A percentile compares a stretch with the other conserved stretches of the same genome.
These are phyloP conservation scores for Eucidaris tribuloides DNA, from an alignment of 35 echinoderm and acorn worm species.

Conservation along the genomic window DNA sequence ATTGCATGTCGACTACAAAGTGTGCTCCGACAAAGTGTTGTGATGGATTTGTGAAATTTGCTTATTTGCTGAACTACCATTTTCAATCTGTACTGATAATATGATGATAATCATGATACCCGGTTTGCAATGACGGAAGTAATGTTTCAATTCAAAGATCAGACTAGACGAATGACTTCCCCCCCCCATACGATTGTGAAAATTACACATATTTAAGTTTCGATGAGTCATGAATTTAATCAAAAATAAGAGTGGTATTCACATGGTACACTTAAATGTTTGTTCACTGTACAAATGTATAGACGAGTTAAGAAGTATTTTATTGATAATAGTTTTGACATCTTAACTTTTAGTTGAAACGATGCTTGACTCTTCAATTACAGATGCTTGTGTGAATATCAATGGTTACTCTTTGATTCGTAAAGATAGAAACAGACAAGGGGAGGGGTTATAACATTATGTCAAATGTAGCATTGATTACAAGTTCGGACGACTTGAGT, in stretches of 20 bases:
- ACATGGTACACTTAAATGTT: no score
- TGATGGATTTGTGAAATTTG: neutral
- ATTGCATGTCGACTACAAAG: neutral
- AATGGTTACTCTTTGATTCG: neutral
- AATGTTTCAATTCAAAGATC: no score
- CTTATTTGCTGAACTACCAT: neutral
- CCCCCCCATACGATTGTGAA: neutral
- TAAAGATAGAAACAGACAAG: neutral
- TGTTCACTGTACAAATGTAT: neutral
- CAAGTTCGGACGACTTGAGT: neutral
- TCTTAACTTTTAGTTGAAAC: neutral
- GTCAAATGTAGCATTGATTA: neutral
- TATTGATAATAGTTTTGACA: neutral
- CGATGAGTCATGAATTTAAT: neutral
- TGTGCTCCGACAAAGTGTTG: neutral
- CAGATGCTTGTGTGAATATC: neutral
- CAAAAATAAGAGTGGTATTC: neutral
- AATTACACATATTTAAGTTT: neutral
- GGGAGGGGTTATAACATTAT: neutral
- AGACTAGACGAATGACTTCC: neutral
- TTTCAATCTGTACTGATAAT: neutral
- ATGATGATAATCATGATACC: neutral
- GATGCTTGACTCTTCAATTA: neutral
- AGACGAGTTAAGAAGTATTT: neutral
- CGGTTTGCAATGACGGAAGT: neutral